These are phyloP conservation scores for Anas platyrhynchos DNA, from an alignment of 2,113 vertebrate genomes.

Conservation along the genomic window DNA sequence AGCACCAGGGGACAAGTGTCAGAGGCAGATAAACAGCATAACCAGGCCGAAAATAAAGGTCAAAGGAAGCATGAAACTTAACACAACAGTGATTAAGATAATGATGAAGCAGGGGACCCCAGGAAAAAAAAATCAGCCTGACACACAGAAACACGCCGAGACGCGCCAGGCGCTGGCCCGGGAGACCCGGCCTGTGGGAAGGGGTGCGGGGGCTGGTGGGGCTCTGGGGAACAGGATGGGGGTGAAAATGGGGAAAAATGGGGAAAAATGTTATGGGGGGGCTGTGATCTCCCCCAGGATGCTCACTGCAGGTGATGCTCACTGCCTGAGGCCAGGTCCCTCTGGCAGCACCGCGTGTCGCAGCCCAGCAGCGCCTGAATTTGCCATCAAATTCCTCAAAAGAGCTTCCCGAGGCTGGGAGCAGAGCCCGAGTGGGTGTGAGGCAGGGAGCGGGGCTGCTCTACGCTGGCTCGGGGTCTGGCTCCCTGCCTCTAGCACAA, in stretches of 20 bases:
- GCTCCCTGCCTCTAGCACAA: constrained; percentile 24
- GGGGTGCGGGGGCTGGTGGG: neutral
- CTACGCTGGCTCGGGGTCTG: neutral
- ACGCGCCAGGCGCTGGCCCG: neutral
- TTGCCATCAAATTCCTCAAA: constrained; percentile 33
- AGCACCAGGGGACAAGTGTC: constrained; percentile 73
- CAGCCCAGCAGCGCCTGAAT: neutral
- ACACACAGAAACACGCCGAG: neutral
- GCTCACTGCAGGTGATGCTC: neutral
- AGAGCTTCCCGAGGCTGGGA: neutral
- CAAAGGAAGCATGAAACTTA: constrained; percentile 84
- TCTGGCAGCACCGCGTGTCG: neutral
- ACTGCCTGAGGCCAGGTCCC: neutral
- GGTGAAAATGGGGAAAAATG: neutral
- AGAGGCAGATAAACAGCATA: constrained; percentile 72
- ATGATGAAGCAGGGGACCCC: constrained; percentile 75
- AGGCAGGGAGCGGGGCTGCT: neutral
- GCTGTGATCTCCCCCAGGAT: neutral
- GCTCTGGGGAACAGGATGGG: neutral
- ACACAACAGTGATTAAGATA: constrained; percentile 86
- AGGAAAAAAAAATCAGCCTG: neutral
- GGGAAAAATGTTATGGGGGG: neutral
- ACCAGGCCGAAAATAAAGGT: constrained; percentile 82
- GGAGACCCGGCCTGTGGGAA: neutral
- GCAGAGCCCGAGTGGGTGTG: neutral